Percentiles rank a stretch among this genome's conserved stretches.
phyloP scores from a whole-genome alignment of 2,888 invertebrate genomes.

The Caenorhabditis afra region DNA sequence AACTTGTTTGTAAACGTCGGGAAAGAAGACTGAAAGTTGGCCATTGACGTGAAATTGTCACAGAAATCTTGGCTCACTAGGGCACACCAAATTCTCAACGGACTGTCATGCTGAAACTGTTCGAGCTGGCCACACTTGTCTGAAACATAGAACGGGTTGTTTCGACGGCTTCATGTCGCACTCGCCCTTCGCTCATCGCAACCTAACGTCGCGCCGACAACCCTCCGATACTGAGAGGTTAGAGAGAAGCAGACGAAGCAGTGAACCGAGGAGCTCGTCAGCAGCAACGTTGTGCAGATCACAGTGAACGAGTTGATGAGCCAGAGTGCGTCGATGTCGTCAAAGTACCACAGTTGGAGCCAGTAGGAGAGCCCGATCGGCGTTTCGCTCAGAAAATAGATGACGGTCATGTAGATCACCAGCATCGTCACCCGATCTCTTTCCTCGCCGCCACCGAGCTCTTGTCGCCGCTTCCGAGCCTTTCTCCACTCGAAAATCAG shows the following conservation, averaged over 20 bases:
- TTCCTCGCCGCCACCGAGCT: not conserved
- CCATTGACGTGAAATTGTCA: too few relatives aligned
- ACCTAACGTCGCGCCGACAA: not conserved
- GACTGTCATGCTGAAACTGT: not conserved
- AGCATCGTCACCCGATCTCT: not conserved
- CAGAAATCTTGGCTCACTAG: too few relatives aligned
- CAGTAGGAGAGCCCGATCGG: not conserved
- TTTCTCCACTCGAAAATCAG: constrained; percentile 5
- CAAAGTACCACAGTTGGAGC: not conserved
- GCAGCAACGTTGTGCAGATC: not conserved
- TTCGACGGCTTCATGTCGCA: too few relatives aligned
- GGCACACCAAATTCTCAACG: too few relatives aligned
- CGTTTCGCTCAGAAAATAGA: not conserved
- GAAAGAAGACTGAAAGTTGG: too few relatives aligned
- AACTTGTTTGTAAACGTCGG: too few relatives aligned
- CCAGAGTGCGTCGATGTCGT: not conserved
- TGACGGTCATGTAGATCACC: constrained; percentile 3
- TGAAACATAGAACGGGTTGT: too few relatives aligned
- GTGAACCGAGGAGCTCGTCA: not conserved
- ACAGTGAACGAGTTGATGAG: not conserved
- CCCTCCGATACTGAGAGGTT: not conserved
- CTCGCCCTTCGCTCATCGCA: not conserved
- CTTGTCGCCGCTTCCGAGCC: not conserved
- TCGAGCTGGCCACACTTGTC: not conserved
- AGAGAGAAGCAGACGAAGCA: not conserved